Base-by-base conservation (phyloP, 1,140 invertebrate genomes). In the Phocides pigmalion region DNA sequence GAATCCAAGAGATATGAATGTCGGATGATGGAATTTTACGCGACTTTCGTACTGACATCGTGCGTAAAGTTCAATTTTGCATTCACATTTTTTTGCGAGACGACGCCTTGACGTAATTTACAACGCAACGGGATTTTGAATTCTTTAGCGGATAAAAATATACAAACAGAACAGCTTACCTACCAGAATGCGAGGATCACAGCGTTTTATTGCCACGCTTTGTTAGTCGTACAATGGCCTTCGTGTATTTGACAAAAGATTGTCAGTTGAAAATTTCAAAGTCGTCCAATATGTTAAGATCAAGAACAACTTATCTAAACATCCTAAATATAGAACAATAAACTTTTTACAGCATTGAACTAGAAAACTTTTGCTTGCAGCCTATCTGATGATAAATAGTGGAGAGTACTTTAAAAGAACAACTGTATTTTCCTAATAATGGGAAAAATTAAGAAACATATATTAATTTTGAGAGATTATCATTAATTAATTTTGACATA, bases 61-160 rank as follows among this genome's bases (percentile, higher is more conserved):
- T 2, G 3, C 44, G 11, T 56, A 41, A 56, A 37, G 58, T 25
- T 62, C 58, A 62, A 0, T 50, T 62, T 62, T 11, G 56, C 56
- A 19, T n/a, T n/a, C n/a, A 11, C 0, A 1, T 2, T 41, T 47
- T 8, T 41, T 28, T 16, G 44, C 46, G 20, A 56, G 37, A 25
- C 46, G 35, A 37, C 12, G 22, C 46, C 46, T 62, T 62, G 58
- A 62, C 28, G 58, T 41, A 25, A 37, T 62, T 56, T 62, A 62
- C 44, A 6, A 19, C 44, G 19, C 58, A 41, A 39, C 46, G 58
- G 58, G 58, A 62, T 62, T 62, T 49, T n/a, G 58, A 62, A 49
- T 61, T 50, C 17, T 62, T 62, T 39, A 59, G 58, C 58, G 58
- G 58, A 62, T 62, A 61, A 50, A 62, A 62, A 62, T 62, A 50